phyloP scores from a whole-genome alignment of 2,113 vertebrate genomes.

The Neolamprologus ventralis region DNA sequence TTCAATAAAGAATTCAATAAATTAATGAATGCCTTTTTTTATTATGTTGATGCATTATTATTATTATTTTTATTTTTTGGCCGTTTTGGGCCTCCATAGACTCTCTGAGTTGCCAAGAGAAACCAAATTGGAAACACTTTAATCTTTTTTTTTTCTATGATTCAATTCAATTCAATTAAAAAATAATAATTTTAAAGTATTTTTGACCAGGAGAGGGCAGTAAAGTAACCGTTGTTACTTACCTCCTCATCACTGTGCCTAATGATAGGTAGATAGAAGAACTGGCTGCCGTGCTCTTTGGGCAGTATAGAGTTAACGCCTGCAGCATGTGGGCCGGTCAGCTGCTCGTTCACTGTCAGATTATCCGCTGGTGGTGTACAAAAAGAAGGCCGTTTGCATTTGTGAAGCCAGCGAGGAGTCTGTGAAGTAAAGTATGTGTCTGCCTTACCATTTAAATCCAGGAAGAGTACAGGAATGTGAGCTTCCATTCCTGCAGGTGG shows the following conservation, averaged over 20 bases:
- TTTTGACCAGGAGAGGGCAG: conserved; percentile 37
- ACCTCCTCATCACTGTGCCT: conserved; percentile 93
- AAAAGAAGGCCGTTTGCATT: background rate
- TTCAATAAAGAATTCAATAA: background rate
- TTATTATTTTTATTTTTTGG: background rate
- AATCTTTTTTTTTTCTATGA: background rate
- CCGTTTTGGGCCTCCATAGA: background rate
- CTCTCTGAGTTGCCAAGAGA: background rate
- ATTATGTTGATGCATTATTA: background rate
- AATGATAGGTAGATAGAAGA: conserved; percentile 96
- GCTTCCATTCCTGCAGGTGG: conserved; percentile 92
- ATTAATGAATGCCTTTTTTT: background rate
- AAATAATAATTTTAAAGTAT: background rate
- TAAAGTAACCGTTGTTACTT: background rate
- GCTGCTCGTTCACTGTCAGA: conserved; percentile 89
- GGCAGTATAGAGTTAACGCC: conserved; percentile 97
- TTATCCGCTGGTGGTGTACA: conserved; percentile 79
- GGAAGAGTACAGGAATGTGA: conserved; percentile 92
- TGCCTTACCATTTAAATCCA: conserved; percentile 90
- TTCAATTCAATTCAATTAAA: background rate
- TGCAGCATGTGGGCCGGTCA: conserved; percentile 84
- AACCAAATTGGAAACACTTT: background rate
- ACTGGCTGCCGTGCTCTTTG: conserved; percentile 95
- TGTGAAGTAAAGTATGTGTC: background rate
- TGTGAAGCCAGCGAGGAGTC: background rate